Conservation (phyloP, 2,888 invertebrate species). For the Leucophenga maculata region DNA sequence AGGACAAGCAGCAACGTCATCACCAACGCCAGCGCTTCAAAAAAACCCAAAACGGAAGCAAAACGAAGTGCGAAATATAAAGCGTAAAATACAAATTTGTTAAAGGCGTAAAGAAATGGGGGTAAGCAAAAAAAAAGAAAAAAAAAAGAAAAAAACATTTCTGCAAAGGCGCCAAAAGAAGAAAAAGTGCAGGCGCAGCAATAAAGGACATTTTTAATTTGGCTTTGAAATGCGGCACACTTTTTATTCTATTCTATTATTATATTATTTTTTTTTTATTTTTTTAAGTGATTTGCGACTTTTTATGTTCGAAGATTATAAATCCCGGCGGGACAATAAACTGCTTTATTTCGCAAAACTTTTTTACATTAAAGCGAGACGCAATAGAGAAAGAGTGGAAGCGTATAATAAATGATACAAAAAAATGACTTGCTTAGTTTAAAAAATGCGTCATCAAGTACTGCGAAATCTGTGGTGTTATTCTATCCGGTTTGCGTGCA, state of each 20-base stretch:
- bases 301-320: constrained; percentile 46
- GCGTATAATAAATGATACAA: neutral
- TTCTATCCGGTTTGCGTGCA: constrained; percentile 13
- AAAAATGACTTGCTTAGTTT: neutral
- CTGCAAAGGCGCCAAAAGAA: neutral
- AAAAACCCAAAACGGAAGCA: neutral
- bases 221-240: constrained; percentile 48
- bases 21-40: neutral
- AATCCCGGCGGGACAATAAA: constrained; percentile 61
- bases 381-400: constrained; percentile 4
- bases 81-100: constrained; percentile 18
- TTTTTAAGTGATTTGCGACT: constrained; percentile 10
- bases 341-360: constrained; percentile 64
- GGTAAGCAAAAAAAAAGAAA: neutral
- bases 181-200: constrained; percentile 57
- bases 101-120: neutral
- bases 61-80: constrained; percentile 8
- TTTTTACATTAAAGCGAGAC: constrained; percentile 43
- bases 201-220: constrained; percentile 65
- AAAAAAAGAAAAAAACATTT: neutral
- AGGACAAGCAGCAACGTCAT: constrained; percentile 1
- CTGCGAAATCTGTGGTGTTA: neutral
- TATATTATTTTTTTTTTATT: neutral
- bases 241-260: neutral
- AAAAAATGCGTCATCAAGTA: neutral